Base-by-base conservation (phyloP, 2,113 vertebrate species). In the Neoarius graeffei region DNA sequence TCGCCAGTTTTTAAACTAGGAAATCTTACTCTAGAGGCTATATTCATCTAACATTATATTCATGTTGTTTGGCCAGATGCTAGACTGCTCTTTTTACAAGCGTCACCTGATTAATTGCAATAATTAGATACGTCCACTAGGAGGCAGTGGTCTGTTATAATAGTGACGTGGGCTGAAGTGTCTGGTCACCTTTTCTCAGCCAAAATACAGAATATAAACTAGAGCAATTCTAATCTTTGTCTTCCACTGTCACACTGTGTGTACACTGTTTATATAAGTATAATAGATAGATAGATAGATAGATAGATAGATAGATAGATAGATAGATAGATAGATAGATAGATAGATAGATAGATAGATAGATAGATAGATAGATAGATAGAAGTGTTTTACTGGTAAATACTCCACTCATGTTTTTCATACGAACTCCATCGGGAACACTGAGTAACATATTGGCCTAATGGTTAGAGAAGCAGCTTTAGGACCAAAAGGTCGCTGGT, bases 121-220 rank as follows among this genome's bases (percentile, higher is more conserved):
- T 87, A 48, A 42, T 73, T 17, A 14, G 27, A 59, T 54, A 69
- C 69, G 27, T 89, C 93, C 94, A 92, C 92, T 80, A 89, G 94
- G 83, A 88, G 93, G 93, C 94, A 94, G 92, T 92, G 91, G 85
- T 88, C 42, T 76, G 89, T 90, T 91, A 59, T 86, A 91, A 85
- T n/a, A 87, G 62, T 90, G 2, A 74, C 19, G n/a, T 42, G 8
- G 69, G 62, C 81, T 52, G 2, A 3, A 42, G 9, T n/a, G 69
- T 50, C 42, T 35, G 30, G 25, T n/a, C 23, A 42, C 48, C 71
- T 35, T 66, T 17, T 27, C 13, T 80, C 17, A n/a, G 52, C 2
- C 76, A 57, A 8, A 27, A 56, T 30, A n/a, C 25, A 80, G 25
- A 80, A 56, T 27, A n/a, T 30, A n/a, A n/a, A n/a, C n/a, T n/a